Conservation (phyloP, 2,888 invertebrate genomes). For the Saturnia pavonia region DNA sequence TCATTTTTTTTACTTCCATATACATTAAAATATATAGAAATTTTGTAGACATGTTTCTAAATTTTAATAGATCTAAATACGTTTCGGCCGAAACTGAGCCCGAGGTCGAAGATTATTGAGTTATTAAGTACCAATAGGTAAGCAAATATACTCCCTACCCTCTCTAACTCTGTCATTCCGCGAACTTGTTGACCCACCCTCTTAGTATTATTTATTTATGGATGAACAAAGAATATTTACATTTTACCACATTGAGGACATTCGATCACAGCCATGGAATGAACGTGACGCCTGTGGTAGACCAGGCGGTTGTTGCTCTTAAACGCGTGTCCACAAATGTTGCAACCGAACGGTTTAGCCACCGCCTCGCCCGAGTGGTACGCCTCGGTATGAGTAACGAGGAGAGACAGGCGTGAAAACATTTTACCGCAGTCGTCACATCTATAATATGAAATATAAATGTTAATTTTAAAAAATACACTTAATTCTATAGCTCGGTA, state of each 20-base stretch:
- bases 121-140: too few relatives aligned
- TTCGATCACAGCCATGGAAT: slow-evolving; percentile 49
- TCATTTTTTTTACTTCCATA: too few relatives aligned
- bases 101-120: too few relatives aligned
- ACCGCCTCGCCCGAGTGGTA: slow-evolving; percentile 55
- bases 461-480: too few relatives aligned
- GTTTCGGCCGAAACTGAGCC: too few relatives aligned
- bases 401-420: slow-evolving; percentile 77
- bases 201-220: neutral
- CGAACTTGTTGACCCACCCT: too few relatives aligned
- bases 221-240: slow-evolving; percentile 25
- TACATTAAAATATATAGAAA: too few relatives aligned
- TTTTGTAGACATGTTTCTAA: too few relatives aligned
- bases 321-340: slow-evolving; percentile 55
- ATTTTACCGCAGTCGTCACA: slow-evolving; percentile 79
- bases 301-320: slow-evolving; percentile 68
- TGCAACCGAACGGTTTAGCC: slow-evolving; percentile 58
- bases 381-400: slow-evolving; percentile 77
- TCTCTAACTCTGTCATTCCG: too few relatives aligned
- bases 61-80: too few relatives aligned
- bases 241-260: slow-evolving; percentile 63
- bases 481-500: too few relatives aligned
- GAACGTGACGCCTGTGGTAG: slow-evolving; percentile 71
- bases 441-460: slow-evolving; percentile 39
- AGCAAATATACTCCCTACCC: too few relatives aligned